Evolutionary conservation across 2,888 invertebrate species (phyloP), one percentile per base, ranked within the genome.

Genomic region (Syrphus vitripennis): DNA sequence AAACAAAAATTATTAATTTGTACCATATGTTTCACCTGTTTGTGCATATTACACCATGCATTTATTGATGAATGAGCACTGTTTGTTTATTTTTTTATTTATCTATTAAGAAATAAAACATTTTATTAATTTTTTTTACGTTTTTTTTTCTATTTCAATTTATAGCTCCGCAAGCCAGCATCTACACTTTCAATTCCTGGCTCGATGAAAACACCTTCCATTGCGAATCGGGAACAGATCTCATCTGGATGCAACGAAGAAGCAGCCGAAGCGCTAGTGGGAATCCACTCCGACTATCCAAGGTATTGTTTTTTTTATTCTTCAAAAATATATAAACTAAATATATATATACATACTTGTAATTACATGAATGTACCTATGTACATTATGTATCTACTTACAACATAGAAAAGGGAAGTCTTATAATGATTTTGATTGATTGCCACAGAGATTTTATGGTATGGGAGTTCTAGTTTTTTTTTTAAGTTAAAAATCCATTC

Each of bases 171-270:
- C 94, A 98, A 98, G 95, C 98, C 98, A 94, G 97, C 97, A 93
- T 98, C 98, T 93, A 97, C 97, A 93, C 96, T 98, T 93, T 98
- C 98, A 94, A 97, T 98, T 94, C 98, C 98, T 93, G 97, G 97
- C 93, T 97, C 97, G 93, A 97, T 97, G 95, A 97, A 97, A 95
- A 93, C 93, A 93, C 93, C 94, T 94, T 93, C 93, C 90, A 94
- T 93, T 91, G 93, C 93, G 89, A 92, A 92, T 91, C 91, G 92
- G 90, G 94, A 93, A 94, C 94, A 91, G 93, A 94, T 93, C 93
- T 94, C 93, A 93, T 93, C 93, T 94, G 93, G 92, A 94, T 92
- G 92, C 92, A 91, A 93, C 91, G 97, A 97, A 93, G 97, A 97
- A 93, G 97, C 97, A 90, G 97, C 97, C 91, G 96, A 97, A 91